Evolutionary conservation across 2,888 invertebrate genomes (phyloP).

Genomic region (Drosophila anomalata): DNA sequence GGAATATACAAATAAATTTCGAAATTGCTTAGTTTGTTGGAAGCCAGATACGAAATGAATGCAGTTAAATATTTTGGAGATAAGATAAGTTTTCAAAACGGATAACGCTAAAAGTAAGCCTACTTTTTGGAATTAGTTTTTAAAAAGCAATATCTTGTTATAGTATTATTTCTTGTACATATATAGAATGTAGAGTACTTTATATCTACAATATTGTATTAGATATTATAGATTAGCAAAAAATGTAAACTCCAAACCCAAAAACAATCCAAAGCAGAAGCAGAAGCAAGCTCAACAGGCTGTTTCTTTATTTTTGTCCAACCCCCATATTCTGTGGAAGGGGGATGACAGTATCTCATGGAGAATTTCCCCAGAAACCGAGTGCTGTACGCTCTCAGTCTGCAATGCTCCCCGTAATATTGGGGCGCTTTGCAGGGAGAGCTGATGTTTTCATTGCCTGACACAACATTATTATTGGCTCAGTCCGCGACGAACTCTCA

Average conservation of each 20-base stretch:
- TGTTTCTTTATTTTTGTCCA: slow-evolving; percentile 55
- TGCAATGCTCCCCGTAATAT: slow-evolving; percentile 5
- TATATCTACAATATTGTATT: no score
- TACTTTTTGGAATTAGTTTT: no score
- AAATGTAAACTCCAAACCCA: background rate
- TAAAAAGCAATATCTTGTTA: no score
- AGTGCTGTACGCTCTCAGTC: slow-evolving; percentile 7
- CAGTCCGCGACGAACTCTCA: slow-evolving; percentile 76
- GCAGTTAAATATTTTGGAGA: no score
- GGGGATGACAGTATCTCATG: background rate
- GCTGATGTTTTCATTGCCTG: slow-evolving; percentile 54
- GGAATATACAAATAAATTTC: no score
- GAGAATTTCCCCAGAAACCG: slow-evolving; percentile 65
- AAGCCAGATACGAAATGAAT: no score
- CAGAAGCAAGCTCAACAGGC: slow-evolving; percentile 68
- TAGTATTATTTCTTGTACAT: no score
- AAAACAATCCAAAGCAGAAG: slow-evolving; percentile 12
- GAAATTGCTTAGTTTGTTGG: no score
- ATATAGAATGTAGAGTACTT: no score
- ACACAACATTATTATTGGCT: slow-evolving; percentile 60
- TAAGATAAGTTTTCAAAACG: no score
- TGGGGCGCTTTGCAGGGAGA: slow-evolving; percentile 37
- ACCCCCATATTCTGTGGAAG: slow-evolving; percentile 8
- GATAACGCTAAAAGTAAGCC: no score
- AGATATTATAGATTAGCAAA: background rate